These are phyloP conservation scores for Limanda limanda DNA, from an alignment of 2,113 vertebrate genomes.

Conservation along the genomic window DNA sequence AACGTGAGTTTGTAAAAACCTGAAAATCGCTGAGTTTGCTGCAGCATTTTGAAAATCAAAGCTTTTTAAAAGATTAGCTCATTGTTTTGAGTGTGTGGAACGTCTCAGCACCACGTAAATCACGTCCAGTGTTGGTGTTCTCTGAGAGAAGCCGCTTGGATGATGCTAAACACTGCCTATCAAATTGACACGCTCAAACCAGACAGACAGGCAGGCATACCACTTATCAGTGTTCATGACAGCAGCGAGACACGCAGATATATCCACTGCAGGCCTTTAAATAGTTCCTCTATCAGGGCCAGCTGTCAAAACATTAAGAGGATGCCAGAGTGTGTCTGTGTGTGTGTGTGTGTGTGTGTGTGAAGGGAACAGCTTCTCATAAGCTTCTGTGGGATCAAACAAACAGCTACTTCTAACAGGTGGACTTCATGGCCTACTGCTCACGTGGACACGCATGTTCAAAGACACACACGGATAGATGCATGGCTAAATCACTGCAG, in stretches of 20 bases:
- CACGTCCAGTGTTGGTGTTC: neutral
- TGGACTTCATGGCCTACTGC: conserved; percentile 47
- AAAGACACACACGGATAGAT: neutral
- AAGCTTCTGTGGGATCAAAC: conserved; percentile 53
- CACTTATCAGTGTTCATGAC: conserved; percentile 53
- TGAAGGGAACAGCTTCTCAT: conserved; percentile 30
- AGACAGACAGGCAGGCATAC: conserved; percentile 37
- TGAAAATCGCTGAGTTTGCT: neutral
- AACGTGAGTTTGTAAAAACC: neutral
- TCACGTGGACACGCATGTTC: neutral
- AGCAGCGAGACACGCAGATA: conserved; percentile 28
- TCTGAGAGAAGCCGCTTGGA: conserved; percentile 37
- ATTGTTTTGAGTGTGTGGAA: conserved; percentile 43
- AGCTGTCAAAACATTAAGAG: conserved; percentile 75
- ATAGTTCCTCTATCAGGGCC: conserved; percentile 69
- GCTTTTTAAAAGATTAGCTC: conserved; percentile 46
- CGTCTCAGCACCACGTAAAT: conserved; percentile 35
- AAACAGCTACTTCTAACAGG: conserved; percentile 68
- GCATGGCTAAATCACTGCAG: neutral
- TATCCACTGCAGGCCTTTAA: conserved; percentile 56
- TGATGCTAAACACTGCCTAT: conserved; percentile 39
- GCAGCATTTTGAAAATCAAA: conserved; percentile 10
- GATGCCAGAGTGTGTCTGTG: conserved; percentile 22
- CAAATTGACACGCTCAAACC: conserved; percentile 53
- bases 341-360: conserved; percentile 8